These are phyloP conservation scores for Lepisosteus oculatus DNA, from an alignment of 2,113 vertebrate species.

Conservation along the genomic window DNA sequence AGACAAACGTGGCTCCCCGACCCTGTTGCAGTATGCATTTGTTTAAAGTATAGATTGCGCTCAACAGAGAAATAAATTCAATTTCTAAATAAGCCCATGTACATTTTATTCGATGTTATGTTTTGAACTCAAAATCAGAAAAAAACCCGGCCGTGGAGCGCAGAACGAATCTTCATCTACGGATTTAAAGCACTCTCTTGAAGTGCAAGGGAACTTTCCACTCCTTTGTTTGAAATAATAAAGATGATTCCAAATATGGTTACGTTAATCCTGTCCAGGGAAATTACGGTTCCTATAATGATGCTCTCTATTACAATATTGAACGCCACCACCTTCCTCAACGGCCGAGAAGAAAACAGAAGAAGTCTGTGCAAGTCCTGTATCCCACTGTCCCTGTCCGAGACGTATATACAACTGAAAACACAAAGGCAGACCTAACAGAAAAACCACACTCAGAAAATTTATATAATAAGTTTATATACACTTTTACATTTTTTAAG, in stretches of 20 bases:
- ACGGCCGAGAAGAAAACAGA: neutral
- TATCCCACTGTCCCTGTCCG: slow-evolving; percentile 2
- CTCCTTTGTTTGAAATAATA: too few relatives aligned
- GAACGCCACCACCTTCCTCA: neutral
- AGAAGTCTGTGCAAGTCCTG: slow-evolving; percentile 5
- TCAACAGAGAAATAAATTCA: too few relatives aligned
- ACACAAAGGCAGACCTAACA: slow-evolving; percentile 20
- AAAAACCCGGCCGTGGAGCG: neutral
- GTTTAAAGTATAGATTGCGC: too few relatives aligned
- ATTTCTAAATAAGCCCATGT: neutral
- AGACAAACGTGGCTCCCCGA: too few relatives aligned
- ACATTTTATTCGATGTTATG: slow-evolving; percentile 16
- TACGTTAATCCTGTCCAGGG: neutral
- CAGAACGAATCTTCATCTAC: neutral
- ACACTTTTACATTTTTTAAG: slow-evolving; percentile 70
- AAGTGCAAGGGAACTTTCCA: neutral
- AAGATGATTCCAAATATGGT: too few relatives aligned
- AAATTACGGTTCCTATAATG: slow-evolving; percentile 6
- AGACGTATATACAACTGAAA: slow-evolving; percentile 14
- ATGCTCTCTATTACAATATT: neutral
- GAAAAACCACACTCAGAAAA: slow-evolving; percentile 31
- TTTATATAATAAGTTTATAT: slow-evolving; percentile 74
- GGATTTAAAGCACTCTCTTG: slow-evolving; percentile 6
- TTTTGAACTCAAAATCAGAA: slow-evolving; percentile 22
- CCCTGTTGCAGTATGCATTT: too few relatives aligned